These are phyloP conservation scores for Vespertilio murinus DNA, from an alignment of 2,797 vertebrate species.

Conservation along the genomic window DNA sequence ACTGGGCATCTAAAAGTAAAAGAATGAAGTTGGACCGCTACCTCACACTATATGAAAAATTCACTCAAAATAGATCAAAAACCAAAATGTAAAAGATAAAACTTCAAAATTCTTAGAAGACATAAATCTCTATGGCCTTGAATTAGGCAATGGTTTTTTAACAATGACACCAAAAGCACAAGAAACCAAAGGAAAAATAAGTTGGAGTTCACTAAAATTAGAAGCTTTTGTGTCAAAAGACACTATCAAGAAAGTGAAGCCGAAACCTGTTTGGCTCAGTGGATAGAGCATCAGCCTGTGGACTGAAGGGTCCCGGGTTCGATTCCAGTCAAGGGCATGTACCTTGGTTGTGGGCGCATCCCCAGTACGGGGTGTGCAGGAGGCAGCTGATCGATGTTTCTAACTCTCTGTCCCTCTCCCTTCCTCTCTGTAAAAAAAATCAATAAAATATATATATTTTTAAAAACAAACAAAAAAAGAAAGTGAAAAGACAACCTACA, in stretches of 20 bases:
- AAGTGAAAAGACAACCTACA: background rate
- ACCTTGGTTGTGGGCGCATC: too few species aligned
- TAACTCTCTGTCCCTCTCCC: too few species aligned
- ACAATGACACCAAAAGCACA: background rate
- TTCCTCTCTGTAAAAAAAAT: too few species aligned
- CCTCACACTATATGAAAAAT: background rate
- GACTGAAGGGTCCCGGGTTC: too few species aligned
- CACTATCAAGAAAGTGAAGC: slow-evolving; percentile 1
- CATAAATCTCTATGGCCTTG: background rate
- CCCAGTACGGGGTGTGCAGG: too few species aligned
- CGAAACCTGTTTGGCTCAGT: background rate
- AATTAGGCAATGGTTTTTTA: background rate
- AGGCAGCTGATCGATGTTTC: too few species aligned
- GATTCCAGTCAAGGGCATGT: too few species aligned
- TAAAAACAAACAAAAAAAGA: too few species aligned
- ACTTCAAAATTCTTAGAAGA: background rate
- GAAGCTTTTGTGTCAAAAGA: background rate
- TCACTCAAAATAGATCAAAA: background rate
- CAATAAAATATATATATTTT: too few species aligned
- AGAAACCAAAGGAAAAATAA: slow-evolving; percentile 23
- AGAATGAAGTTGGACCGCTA: background rate
- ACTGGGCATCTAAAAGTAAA: background rate
- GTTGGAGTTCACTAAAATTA: background rate
- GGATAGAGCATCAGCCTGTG: too few species aligned
- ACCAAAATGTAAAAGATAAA: background rate